Evolutionary conservation across 2,888 invertebrate species (phyloP).

Genomic region (Byasa hedistus): DNA sequence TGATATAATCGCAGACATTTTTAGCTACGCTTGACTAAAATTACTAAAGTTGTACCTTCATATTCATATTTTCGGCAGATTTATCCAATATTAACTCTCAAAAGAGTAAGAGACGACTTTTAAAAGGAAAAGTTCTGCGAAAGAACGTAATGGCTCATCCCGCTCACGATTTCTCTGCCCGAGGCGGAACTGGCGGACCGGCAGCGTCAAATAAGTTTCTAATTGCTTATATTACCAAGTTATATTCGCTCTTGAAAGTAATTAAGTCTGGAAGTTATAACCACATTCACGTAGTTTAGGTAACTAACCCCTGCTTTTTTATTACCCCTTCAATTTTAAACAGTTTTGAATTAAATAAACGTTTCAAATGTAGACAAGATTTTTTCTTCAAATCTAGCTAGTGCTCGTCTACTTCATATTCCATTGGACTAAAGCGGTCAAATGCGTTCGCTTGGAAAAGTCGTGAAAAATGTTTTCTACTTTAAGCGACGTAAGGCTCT

Average conservation of each 20-base stretch:
- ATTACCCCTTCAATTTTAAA: conserved; percentile 35
- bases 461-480: conserved; percentile 62
- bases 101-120: conserved; percentile 77
- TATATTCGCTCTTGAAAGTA: conserved; percentile 76
- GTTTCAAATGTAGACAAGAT: conserved; percentile 30
- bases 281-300: conserved; percentile 65
- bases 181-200: conserved; percentile 75
- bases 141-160: conserved; percentile 79
- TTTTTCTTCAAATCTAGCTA: conserved; percentile 48
- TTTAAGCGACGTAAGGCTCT: conserved; percentile 57
- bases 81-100: conserved; percentile 77
- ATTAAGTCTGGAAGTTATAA: conserved; percentile 74
- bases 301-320: conserved; percentile 47
- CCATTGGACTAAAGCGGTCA: conserved; percentile 60
- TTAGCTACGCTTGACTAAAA: conserved; percentile 58
- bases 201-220: conserved; percentile 79
- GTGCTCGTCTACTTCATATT: conserved; percentile 54
- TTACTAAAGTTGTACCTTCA: conserved; percentile 73
- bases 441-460: conserved; percentile 64
- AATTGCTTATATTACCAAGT: conserved; percentile 80
- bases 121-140: conserved; percentile 77
- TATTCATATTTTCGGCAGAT: conserved; percentile 75
- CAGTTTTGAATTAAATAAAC: conserved; percentile 40
- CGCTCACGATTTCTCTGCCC: conserved; percentile 74
- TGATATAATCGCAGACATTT: conserved; percentile 63